Base-by-base conservation (phyloP, 2,797 vertebrate species). In the Graptemys geographica region DNA sequence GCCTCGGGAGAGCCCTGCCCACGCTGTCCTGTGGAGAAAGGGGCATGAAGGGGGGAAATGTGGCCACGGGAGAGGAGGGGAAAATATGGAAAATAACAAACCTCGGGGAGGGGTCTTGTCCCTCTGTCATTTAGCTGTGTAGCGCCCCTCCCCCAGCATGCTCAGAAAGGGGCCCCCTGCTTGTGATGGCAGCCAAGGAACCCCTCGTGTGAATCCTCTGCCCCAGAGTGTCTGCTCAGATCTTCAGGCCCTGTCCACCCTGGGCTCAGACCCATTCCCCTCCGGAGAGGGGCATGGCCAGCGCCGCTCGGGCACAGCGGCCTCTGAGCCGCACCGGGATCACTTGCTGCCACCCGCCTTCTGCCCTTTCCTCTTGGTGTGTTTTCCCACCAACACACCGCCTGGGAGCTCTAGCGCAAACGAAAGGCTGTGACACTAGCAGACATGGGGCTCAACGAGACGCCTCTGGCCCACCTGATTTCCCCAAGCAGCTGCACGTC, bases 11-110 rank as follows among this genome's bases (percentile, higher is more conserved):
- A 69, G 51, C 6, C 0, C 53, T 55, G 90, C 56, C 15, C 10
- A 0, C 9, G 51, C 79, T 55, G 6, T 79, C 55, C 83, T 8
- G 18, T 19, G 28, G 72, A 53, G 59, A 37, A 25, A 6, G 84
- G 47, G 21, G 21, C 51, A 10, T 37, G 2, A 57, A 47, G 52
- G 18, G 56, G 25, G 8, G 37, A 33, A 1, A n/a, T 5, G 2
- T 15, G 51, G 11, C 81, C 5, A 3, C 16, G 51, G 21, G 11
- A 41, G 44, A 21, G 56, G 37, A 31, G 8, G 5, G 53, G 18
- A 11, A 47, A 1, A 81, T 6, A 3, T 1, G 0, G 7, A 0
- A 31, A 23, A 8, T 1, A 15, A 47, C 18, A 12, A 1, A 25
- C 31, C 0, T 5, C 0, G 52, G 10, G 53, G 59, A 41, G 15